phyloP scores from a whole-genome alignment of 2,113 vertebrate species.

The Pseudopipra pipra region DNA sequence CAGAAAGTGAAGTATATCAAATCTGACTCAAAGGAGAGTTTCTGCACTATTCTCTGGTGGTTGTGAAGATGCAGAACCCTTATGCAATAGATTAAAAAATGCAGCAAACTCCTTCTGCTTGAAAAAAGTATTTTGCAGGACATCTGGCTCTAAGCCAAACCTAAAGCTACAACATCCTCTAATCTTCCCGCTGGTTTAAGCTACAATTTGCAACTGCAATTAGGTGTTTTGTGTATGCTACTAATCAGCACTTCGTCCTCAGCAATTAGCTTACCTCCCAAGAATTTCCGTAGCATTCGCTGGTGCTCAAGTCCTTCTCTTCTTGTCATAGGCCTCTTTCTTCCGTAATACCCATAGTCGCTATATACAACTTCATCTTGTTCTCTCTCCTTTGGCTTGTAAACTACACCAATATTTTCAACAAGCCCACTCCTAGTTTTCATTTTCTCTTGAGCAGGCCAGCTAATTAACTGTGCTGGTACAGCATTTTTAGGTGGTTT shows the following conservation, averaged over 20 bases:
- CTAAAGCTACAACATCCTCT: neutral
- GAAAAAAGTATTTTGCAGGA: neutral
- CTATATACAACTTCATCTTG: neutral
- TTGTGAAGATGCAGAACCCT: neutral
- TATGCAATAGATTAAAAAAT: neutral
- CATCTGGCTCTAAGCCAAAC: neutral
- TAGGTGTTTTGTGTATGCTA: neutral
- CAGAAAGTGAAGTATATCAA: neutral
- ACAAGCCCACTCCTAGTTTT: neutral
- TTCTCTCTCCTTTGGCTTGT: constrained; percentile 38
- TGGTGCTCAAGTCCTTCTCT: constrained; percentile 40
- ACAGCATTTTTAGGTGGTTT: constrained; percentile 29
- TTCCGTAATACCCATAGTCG: constrained; percentile 39
- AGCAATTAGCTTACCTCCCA: constrained; percentile 58
- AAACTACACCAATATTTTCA: neutral
- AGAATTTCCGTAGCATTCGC: neutral
- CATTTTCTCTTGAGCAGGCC: constrained; percentile 56
- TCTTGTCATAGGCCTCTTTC: constrained; percentile 18
- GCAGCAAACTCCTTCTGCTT: neutral
- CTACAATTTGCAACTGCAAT: neutral
- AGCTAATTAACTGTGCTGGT: constrained; percentile 42
- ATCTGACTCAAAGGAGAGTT: neutral
- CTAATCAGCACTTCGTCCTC: neutral
- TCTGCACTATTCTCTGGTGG: neutral
- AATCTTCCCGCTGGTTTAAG: neutral